Base-by-base conservation (phyloP, 2,888 invertebrate species). In the Biston betularia region DNA sequence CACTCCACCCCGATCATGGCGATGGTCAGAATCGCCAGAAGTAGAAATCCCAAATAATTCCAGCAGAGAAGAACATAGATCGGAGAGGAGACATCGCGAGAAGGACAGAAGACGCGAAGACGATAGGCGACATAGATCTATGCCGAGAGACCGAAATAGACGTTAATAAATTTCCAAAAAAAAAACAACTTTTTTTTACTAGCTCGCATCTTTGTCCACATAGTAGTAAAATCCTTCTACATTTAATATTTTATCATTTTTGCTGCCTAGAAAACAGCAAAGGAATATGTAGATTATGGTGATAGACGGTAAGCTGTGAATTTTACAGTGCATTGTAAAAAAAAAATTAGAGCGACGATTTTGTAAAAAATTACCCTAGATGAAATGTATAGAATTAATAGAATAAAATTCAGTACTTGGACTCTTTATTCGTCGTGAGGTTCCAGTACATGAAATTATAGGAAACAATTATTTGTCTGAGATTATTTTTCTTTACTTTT, bases 21-120 rank as follows among this genome's bases (percentile, higher is more conserved):
- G 96, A 71, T 97, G 97, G 97, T 97, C 97, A 0, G 96, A 96
- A 80, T 96, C 96, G 49, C 97, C 97, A 0, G 96, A 97, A 79
- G 80, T 76, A 46, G 87, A 89, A 46, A 68, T 80, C 40, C 69
- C 73, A 60, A 79, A 72, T 70, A 76, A 74, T 52, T 68, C 65
- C 61, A 75, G 63, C 65, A 74, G 69, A 59, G 69, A 65, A 49
- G 73, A 66, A 68, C 72, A 72, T 46, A 72, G 65, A 71, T 71
- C 63, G n/a, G 48, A 69, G 10, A 67, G 67, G 11, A 40, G 49
- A 54, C 54, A 45, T 46, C 61, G 64, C 6, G 64, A 63, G 0
- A 52, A 33, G 42, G 55, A 52, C 10, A 65, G 60, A 34, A 56
- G 48, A 55, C 58, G 63, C 45, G 63, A 65, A n/a, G 46, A 62